phyloP scores from a whole-genome alignment of 1,140 invertebrate species.

The Drosophila subobscura region DNA sequence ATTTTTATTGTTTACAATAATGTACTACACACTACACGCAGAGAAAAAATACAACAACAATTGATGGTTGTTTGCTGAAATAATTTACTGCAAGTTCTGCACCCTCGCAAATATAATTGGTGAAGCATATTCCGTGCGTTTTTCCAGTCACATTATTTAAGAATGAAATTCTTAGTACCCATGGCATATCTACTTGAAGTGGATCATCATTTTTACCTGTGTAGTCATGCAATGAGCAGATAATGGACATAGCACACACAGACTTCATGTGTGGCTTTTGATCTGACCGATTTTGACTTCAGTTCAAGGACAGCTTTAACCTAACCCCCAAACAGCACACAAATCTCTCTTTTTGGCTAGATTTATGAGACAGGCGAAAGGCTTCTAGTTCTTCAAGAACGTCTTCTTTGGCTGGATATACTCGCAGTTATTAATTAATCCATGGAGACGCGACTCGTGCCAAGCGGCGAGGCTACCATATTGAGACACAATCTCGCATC shows the following conservation, averaged over 20 bases:
- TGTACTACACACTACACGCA: slow-evolving; percentile 11
- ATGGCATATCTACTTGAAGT: no score
- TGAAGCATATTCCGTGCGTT: no score
- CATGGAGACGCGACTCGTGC: slow-evolving; percentile 75
- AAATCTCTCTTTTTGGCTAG: background rate
- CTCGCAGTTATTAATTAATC: slow-evolving; percentile 68
- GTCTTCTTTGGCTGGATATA: slow-evolving; percentile 44
- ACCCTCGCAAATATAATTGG: no score
- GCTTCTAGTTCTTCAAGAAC: slow-evolving; percentile 65
- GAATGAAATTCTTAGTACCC: no score
- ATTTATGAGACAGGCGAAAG: slow-evolving; percentile 49
- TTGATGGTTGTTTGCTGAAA: no score
- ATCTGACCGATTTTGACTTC: slow-evolving; percentile 60
- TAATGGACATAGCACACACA: slow-evolving; percentile 27
- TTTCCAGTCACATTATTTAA: no score
- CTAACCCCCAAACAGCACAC: background rate
- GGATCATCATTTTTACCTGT: no score
- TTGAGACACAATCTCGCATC: slow-evolving; percentile 30
- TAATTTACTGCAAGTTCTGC: no score
- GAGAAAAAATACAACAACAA: no score
- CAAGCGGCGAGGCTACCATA: slow-evolving; percentile 46
- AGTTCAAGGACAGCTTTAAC: slow-evolving; percentile 49
- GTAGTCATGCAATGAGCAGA: background rate
- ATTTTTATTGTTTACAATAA: slow-evolving; percentile 62
- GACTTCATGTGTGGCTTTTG: slow-evolving; percentile 37